Evolutionary conservation across 2,888 invertebrate species (phyloP).

Genomic region (Platynereis dumerilii): DNA sequence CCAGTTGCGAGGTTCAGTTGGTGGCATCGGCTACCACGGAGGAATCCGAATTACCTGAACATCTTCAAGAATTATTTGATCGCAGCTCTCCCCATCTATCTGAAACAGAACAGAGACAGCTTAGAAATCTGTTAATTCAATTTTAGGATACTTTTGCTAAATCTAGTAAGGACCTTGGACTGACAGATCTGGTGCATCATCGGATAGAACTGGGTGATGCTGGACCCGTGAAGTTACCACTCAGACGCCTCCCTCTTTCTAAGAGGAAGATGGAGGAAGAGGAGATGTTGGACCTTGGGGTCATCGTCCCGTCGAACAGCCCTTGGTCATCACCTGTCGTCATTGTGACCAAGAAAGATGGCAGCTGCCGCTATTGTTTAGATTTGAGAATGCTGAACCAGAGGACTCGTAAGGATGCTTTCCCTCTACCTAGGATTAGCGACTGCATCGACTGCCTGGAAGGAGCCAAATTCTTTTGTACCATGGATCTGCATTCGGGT

Average conservation of each 20-base stretch:
- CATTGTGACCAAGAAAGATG: constrained; percentile 33
- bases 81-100: too few relatives aligned
- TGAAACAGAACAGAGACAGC: too few relatives aligned
- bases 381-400: constrained; percentile 29
- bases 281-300: neutral
- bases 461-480: constrained; percentile 24
- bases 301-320: constrained; percentile 9
- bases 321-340: constrained; percentile 24
- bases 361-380: constrained; percentile 29
- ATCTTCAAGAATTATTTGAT: too few relatives aligned
- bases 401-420: constrained; percentile 31
- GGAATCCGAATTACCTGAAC: too few relatives aligned
- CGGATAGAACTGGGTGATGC: neutral
- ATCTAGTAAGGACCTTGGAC: neutral
- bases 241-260: neutral
- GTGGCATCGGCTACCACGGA: too few relatives aligned
- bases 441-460: constrained; percentile 33
- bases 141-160: neutral
- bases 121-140: too few relatives aligned
- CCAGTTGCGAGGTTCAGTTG: too few relatives aligned
- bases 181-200: constrained; percentile 5
- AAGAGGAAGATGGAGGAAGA: neutral
- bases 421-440: constrained; percentile 32
- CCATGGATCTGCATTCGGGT: constrained; percentile 32
- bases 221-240: constrained; percentile 2